Evolutionary conservation across 92 coral and sea anemone species (phyloP), one percentile per base, ranked within the genome.

Genomic region (Zoanthus sociatus): DNA sequence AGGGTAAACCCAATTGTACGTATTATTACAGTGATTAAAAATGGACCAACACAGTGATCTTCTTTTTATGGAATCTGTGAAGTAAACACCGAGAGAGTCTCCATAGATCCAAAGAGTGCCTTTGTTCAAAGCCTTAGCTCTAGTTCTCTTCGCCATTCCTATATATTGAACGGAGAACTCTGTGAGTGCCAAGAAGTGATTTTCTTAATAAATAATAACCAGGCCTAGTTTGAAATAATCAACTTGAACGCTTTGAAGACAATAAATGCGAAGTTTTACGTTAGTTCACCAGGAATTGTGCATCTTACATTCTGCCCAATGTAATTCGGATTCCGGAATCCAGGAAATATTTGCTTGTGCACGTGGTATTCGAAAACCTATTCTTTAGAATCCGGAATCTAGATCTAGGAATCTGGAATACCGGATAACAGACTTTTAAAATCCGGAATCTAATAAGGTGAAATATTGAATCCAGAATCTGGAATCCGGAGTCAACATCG

Each of bases 1-100:
- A 9, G 88, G 87, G 26, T 93, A 93, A 37, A 93, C 83, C 95
- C 95, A 93, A 83, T 93, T 93, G 61, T 79, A 88, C 31, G 82
- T 88, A 60, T 88, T 64, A 31, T 87, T 84, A 37, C 93, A 90
- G 3, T 67, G 63, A 54, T 86, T 70, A 68, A 90, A 93, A 42
- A 88, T 71, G 4, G 87, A 30, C 73, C 54, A 73, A 37, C 94
- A 91, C 21, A 88, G 71, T 5, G 58, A 14, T 21, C 87, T 93
- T 17, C 63, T 53, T 58, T 74, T 76, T 79, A 93, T 70, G 31
- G 92, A 89, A 12, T 16, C 30, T 30, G 89, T 84, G 87, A 93
- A 90, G 17, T 90, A 84, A 6, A 84, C 66, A 4, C 86, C 93
- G 51, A 90, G 82, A 0, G 95, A 93, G 48, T 93, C 95, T 6